Evolutionary conservation across 2,888 invertebrate genomes (phyloP).

Genomic region (Yponomeuta plumbellus): DNA sequence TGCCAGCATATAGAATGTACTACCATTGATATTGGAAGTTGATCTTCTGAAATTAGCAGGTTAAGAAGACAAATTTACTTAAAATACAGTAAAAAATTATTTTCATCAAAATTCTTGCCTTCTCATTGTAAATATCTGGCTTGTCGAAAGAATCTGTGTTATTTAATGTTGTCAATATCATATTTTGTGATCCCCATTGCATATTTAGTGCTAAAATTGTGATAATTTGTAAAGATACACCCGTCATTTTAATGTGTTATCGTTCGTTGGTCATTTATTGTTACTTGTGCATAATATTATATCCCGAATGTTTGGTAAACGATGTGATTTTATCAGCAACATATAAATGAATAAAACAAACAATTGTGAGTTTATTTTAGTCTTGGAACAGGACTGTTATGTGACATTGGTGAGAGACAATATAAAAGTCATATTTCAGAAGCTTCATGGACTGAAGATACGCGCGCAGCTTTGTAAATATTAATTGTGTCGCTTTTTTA

Average conservation of each 20-base stretch:
- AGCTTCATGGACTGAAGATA: neutral
- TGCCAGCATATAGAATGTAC: slow-evolving; percentile 72
- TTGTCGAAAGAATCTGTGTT: slow-evolving; percentile 35
- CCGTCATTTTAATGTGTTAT: slow-evolving; percentile 19
- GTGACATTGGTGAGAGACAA: neutral
- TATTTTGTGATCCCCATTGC: slow-evolving; percentile 58
- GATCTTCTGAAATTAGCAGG: slow-evolving; percentile 13
- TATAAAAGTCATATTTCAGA: slow-evolving; percentile 1
- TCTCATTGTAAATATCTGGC: slow-evolving; percentile 51
- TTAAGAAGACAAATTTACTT: slow-evolving; percentile 24
- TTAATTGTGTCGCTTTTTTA: neutral
- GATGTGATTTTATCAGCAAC: slow-evolving; percentile 34
- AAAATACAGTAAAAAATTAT: neutral
- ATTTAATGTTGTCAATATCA: slow-evolving; percentile 51
- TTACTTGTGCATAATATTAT: slow-evolving; percentile 28
- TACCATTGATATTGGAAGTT: slow-evolving; percentile 50
- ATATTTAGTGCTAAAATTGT: slow-evolving; percentile 39
- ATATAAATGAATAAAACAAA: slow-evolving; percentile 57
- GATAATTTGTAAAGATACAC: slow-evolving; percentile 45
- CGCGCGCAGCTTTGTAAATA: neutral
- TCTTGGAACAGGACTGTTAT: neutral
- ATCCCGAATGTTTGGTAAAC: neutral
- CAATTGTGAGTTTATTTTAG: slow-evolving; percentile 51
- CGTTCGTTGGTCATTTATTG: slow-evolving; percentile 28
- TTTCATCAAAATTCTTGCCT: neutral